phyloP scores from a whole-genome alignment of 2,113 vertebrate genomes.

The Chelonoidis abingdonii region DNA sequence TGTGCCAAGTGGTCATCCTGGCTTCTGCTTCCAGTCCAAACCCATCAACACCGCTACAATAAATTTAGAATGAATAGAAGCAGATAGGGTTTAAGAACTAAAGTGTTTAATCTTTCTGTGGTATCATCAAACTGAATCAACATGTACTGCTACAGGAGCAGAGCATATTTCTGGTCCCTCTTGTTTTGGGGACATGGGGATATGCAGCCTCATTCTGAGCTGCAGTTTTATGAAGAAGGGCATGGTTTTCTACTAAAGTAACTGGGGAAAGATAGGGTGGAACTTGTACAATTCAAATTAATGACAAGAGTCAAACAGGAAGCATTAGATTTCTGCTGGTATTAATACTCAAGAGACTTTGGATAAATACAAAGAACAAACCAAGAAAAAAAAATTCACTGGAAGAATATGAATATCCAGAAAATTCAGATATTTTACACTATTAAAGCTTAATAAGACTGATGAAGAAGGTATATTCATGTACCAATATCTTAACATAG shows the following conservation, averaged over 20 bases:
- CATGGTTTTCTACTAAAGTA: fast-evolving
- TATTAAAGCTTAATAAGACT: neutral
- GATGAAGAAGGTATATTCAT: neutral
- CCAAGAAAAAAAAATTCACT: neutral
- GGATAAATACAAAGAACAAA: neutral
- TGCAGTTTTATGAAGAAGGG: neutral
- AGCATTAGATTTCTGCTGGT: neutral
- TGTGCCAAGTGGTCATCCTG: constrained; percentile 98
- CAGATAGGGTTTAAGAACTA: neutral
- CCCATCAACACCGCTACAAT: constrained; percentile 90
- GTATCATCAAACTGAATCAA: neutral
- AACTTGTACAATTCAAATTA: neutral
- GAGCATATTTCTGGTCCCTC: neutral
- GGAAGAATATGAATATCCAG: neutral
- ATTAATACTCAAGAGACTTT: neutral
- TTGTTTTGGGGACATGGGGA: neutral
- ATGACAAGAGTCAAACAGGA: fast-evolving
- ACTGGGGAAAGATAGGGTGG: neutral
- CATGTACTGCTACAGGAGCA: fast-evolving
- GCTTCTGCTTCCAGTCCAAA: constrained; percentile 98
- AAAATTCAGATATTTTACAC: neutral
- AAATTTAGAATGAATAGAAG: constrained; percentile 33
- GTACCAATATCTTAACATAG: neutral
- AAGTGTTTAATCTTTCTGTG: neutral
- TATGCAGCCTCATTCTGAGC: neutral